Evolutionary conservation across 2,888 invertebrate species (phyloP).

Genomic region (Trachelus stipa): DNA sequence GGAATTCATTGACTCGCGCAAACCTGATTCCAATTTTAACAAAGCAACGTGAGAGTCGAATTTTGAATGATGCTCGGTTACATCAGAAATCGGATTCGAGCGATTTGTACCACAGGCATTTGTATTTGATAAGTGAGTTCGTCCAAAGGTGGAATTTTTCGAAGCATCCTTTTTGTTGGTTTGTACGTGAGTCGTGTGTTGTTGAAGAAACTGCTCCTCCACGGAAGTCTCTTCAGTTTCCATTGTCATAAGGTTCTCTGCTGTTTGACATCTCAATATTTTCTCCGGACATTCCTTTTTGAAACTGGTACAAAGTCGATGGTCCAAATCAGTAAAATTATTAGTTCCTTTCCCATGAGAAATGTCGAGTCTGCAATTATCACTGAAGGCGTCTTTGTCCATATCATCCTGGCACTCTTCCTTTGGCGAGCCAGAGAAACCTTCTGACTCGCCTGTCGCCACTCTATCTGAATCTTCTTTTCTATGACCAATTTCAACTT

Average conservation of each 20-base stretch:
- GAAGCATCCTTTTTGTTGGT: slow-evolving; percentile 28
- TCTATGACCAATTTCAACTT: slow-evolving; percentile 42
- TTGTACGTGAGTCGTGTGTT: slow-evolving; percentile 34
- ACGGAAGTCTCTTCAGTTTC: background rate
- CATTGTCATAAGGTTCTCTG: background rate
- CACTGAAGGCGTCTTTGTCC: background rate
- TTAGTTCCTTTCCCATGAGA: background rate
- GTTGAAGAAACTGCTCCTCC: slow-evolving; percentile 34
- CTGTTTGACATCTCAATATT: slow-evolving; percentile 11
- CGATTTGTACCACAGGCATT: slow-evolving; percentile 46
- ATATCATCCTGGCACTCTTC: background rate
- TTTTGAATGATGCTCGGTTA: background rate
- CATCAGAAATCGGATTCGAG: slow-evolving; percentile 38
- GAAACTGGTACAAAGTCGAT: background rate
- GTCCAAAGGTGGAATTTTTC: slow-evolving; percentile 3
- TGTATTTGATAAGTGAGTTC: slow-evolving; percentile 31
- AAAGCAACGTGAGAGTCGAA: background rate
- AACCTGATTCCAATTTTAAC: background rate
- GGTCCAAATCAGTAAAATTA: background rate
- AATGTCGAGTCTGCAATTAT: background rate
- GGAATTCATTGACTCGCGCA: background rate
- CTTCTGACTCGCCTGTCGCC: slow-evolving; percentile 16
- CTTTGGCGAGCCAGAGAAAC: background rate
- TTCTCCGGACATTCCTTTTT: slow-evolving; percentile 4
- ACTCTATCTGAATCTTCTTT: slow-evolving; percentile 57